Base-by-base conservation (phyloP, 2,888 invertebrate species). In the Ditula angustiorana region DNA sequence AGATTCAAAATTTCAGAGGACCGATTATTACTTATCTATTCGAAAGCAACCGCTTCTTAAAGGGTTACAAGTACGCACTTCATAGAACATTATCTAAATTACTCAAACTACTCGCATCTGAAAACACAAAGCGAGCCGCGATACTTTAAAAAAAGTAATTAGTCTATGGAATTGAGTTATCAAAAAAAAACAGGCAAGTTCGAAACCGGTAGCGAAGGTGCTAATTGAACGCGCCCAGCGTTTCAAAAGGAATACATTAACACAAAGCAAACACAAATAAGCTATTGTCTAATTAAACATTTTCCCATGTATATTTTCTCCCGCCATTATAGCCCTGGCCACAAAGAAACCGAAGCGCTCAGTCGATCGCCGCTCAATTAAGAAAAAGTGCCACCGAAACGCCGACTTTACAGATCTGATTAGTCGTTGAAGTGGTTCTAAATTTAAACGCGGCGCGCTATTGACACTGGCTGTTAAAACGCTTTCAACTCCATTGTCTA, bases 261-360 rank as follows among this genome's bases (percentile, higher is more conserved):
- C 89, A 86, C 85, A 87, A 86, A 86, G 88, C 92, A 91, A 92
- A 92, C 87, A 89, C 88, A 90, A 90, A 90, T 92, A 91, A 92
- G 82, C 90, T 90, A 89, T 91, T 90, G 88, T 90, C 87, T 92
- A 92, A 92, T 92, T 92, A 92, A 90, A 92, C 90, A 86, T 90
- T 91, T 92, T 92, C 92, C 90, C 92, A 92, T 89, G 85, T 73
- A 66, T 80, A 78, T 85, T 80, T 83, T 72, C 73, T 65, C 70
- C 68, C 67, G 63, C 71, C 77, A 79, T 76, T 81, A 81, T 79
- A 78, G 75, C 74, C 70, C 73, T 75, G 69, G 67, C 72, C 77
- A 85, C 87, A 90, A 90, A 90, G 87, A 83, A 70, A 79, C 87
- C 86, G 88, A 80, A 80, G 71, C 68, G 61, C 74, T 75, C 71